Base-by-base conservation (phyloP, 2,113 vertebrate species). In the Bagarius yarrelli region DNA sequence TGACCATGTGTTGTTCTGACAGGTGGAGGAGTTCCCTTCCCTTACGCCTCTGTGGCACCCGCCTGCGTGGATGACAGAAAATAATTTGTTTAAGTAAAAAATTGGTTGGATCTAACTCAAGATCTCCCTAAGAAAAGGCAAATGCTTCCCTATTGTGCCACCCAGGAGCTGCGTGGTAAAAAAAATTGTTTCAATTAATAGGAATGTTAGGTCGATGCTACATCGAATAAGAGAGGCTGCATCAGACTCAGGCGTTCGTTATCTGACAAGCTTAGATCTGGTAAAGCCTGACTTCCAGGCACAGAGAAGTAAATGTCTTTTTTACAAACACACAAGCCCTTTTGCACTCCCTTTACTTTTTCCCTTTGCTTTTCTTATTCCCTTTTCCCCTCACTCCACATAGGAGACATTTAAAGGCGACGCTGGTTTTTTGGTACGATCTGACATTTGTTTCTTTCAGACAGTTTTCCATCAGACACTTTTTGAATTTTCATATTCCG, bases 121-220 rank as follows among this genome's bases (percentile, higher is more conserved):
- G 44, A 19, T 32, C 27, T 53, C 25, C 9, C 25, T 32, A 53
- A 52, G 27, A 52, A 30, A 71, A 16, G 25, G 69, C 8, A 19
- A 71, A 50, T 52, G 15, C 25, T 19, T 52, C 27, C 52, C 67
- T 70, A n/a, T 50, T 18, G 15, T 52, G 25, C 50, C 50, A 72
- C 70, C 30, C 11, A 9, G 18, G 40, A 72, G 8, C 50, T 53
- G 3, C 30, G 76, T 69, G 57, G 80, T 74, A 25, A 16, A 72
- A 80, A 87, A 93, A 89, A 89, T 86, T 72, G 89, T 89, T 92
- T 90, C 88, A 92, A 91, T 92, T 92, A 91, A 90, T 75, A 87
- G 84, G 85, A 89, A 82, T 87, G 89, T 89, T 77, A 82, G 72
- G 79, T 47, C 89, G 87, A 88, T 88, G 89, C 79, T 83, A 56